phyloP scores from a whole-genome alignment of 2,113 vertebrate genomes.

The Triplophysa dalaica region DNA sequence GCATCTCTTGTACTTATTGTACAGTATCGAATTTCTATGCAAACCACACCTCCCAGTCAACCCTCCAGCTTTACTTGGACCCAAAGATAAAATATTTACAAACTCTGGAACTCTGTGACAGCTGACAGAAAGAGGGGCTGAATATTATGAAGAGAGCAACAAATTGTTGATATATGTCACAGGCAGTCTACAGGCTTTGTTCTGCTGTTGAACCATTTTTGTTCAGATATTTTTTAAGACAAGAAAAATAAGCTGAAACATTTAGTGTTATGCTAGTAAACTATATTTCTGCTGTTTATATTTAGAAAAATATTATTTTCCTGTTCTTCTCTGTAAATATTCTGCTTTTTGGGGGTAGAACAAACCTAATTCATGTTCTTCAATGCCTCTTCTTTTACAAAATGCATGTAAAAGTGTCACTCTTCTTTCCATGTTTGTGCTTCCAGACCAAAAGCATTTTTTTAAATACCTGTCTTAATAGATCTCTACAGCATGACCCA shows the following conservation, averaged over 20 bases:
- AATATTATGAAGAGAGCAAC: neutral
- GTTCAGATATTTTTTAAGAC: too few relatives aligned
- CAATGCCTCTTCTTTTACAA: too few relatives aligned
- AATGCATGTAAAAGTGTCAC: too few relatives aligned
- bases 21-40: conserved; percentile 51
- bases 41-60: conserved; percentile 62
- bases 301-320: too few relatives aligned
- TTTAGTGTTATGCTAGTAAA: too few relatives aligned
- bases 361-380: too few relatives aligned
- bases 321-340: too few relatives aligned
- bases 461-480: conserved; percentile 35
- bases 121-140: conserved; percentile 2
- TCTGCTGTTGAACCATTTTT: too few relatives aligned
- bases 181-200: too few relatives aligned
- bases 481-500: conserved; percentile 60
- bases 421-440: conserved; percentile 2
- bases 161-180: neutral
- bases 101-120: neutral
- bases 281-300: too few relatives aligned
- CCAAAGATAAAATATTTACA: neutral
- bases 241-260: too few relatives aligned
- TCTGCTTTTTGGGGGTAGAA: too few relatives aligned
- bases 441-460: conserved; percentile 19
- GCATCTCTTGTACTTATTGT: conserved; percentile 60
- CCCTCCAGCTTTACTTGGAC: neutral